Evolutionary conservation across 1,140 invertebrate species (phyloP), one percentile per base, ranked within the genome.

Genomic region (Adoxophyes honmai): DNA sequence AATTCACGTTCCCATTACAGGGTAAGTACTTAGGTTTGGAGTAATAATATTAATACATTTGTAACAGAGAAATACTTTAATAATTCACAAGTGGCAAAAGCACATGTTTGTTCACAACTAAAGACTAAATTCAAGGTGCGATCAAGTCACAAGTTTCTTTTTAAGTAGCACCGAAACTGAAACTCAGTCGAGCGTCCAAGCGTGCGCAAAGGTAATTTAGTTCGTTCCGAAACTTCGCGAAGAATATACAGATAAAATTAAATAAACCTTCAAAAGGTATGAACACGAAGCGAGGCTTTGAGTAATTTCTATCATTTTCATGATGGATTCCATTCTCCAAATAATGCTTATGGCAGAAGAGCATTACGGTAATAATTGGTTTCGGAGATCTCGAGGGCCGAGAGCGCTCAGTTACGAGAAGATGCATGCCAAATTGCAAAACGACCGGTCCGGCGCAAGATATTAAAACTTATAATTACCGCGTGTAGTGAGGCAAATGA

Each of bases 301-400:
- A 68, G 62, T 73, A 78, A 80, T 81, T 80, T 78, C 60, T 75
- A 76, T 75, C 38, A 78, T 84, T 79, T 79, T 72, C 68, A 37
- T 75, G 73, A 81, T 84, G 73, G 57, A 78, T 75, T 76, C 60
- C 58, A 48, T 79, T 80, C 67, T 62, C 69, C 68, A 74, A 79
- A 78, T 76, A 81, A 75, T 73, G 64, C 66, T 78, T 66, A 61
- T 75, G 66, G 66, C 60, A 13, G 16, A 38, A 57, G 55, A 52
- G 63, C 62, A 74, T 75, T 81, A 79, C 62, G 67, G 68, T 78
- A 81, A 82, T 81, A 75, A 78, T 76, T 62, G 70, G 67, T 70
- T 75, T 68, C 62, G 64, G 61, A 66, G 66, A 71, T 71, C 63
- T 67, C 58, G 62, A 72, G 66, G 69, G 66, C 68, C 62, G 51